Evolutionary conservation across 2,113 vertebrate genomes (phyloP).

Genomic region (Pituophis catenifer): DNA sequence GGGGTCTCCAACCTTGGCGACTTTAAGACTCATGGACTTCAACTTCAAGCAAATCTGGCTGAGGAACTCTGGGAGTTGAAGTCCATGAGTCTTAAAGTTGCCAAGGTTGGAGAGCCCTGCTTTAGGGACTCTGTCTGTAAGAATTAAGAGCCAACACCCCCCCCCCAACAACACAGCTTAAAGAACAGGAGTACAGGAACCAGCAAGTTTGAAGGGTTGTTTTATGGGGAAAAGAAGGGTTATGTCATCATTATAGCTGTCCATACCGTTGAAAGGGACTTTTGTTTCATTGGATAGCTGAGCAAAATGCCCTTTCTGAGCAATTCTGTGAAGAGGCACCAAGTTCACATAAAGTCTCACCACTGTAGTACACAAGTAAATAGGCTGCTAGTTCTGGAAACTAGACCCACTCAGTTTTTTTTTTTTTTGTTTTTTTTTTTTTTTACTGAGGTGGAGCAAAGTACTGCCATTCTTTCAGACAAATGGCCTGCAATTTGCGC

Average conservation of each 20-base stretch:
- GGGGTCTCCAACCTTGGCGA: too few relatives aligned
- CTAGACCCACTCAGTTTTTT: background rate
- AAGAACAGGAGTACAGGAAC: background rate
- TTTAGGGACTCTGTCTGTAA: background rate
- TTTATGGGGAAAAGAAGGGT: background rate
- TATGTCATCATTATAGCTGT: background rate
- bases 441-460: background rate
- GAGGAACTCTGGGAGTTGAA: too few relatives aligned
- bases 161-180: background rate
- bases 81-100: too few relatives aligned
- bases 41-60: too few relatives aligned
- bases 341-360: background rate
- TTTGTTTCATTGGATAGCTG: background rate
- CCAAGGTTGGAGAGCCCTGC: too few relatives aligned
- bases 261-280: background rate
- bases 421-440: background rate
- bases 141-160: background rate
- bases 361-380: background rate
- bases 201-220: background rate
- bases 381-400: background rate
- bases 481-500: background rate
- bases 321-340: background rate
- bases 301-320: background rate
- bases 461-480: background rate
- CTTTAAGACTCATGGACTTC: too few relatives aligned